Evolutionary conservation across 2,888 invertebrate species (phyloP).

Genomic region (Celastrina argiolus): DNA sequence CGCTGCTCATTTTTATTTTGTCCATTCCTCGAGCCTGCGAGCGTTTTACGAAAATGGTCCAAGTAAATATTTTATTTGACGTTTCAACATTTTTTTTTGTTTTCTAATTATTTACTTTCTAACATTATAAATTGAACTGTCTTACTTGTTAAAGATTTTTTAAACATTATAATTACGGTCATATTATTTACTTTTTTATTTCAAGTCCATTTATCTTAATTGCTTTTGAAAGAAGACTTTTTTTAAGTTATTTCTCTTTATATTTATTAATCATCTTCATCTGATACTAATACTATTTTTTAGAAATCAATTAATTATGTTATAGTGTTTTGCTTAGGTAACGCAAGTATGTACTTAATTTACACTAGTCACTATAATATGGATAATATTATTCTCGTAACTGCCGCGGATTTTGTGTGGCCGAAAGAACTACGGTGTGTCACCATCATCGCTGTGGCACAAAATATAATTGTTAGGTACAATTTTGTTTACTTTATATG

Average conservation of each 20-base stretch:
- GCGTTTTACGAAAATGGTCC: slow-evolving; percentile 47
- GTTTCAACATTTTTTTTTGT: background rate
- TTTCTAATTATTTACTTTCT: background rate
- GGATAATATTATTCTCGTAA: too few relatives aligned
- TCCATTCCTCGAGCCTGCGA: slow-evolving; percentile 70
- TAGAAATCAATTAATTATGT: too few relatives aligned
- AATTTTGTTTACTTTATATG: too few relatives aligned
- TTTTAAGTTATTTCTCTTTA: background rate
- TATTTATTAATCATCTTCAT: background rate
- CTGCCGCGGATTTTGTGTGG: too few relatives aligned
- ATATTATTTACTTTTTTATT: background rate
- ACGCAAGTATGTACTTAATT: too few relatives aligned
- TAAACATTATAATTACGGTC: background rate
- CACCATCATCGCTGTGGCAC: too few relatives aligned
- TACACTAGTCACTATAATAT: too few relatives aligned
- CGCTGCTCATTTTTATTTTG: slow-evolving; percentile 75
- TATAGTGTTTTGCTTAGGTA: too few relatives aligned
- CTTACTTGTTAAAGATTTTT: background rate
- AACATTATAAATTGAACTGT: background rate
- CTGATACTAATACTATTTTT: too few relatives aligned
- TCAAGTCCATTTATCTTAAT: background rate
- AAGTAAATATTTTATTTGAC: slow-evolving; percentile 30
- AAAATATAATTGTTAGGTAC: too few relatives aligned
- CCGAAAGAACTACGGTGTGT: too few relatives aligned
- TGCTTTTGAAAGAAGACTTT: background rate